A percentile compares a stretch with the other conserved stretches of the same genome.
phyloP scores from a whole-genome alignment of 2,113 vertebrate species.

The Brachyhypopomus gauderio region DNA sequence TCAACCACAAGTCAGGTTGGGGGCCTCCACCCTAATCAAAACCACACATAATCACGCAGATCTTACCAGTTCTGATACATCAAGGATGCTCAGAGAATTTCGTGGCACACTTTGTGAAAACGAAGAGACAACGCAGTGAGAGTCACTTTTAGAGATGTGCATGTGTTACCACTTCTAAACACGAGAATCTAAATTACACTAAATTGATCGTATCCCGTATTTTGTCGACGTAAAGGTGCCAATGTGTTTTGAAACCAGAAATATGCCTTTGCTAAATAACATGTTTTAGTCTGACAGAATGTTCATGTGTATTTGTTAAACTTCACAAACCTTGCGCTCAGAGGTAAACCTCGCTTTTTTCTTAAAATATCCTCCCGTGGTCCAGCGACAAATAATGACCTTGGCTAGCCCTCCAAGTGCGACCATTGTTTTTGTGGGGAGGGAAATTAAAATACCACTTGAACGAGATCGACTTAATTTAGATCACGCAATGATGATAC shows the following conservation, averaged over 20 bases:
- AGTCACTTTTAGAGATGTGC: too few species aligned
- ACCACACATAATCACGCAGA: neutral
- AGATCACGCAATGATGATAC: too few species aligned
- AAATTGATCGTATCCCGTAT: too few species aligned
- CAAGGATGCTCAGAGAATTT: neutral
- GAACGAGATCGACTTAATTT: neutral
- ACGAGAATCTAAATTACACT: too few species aligned
- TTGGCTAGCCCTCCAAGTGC: slow-evolving; percentile 18
- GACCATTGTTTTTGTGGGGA: slow-evolving; percentile 29
- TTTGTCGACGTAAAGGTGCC: neutral
- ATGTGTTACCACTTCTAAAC: too few species aligned
- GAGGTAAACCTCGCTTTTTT: neutral
- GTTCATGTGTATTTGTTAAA: neutral
- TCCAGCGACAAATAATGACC: neutral
- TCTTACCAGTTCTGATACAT: neutral
- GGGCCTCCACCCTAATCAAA: slow-evolving; percentile 7
- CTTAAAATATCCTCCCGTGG: neutral
- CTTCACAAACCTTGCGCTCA: neutral
- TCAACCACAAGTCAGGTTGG: slow-evolving; percentile 27
- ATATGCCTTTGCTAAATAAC: neutral
- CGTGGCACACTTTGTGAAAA: neutral
- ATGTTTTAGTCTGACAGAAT: neutral
- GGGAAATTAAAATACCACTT: neutral
- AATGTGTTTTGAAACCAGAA: neutral
- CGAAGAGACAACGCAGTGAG: too few species aligned